A percentile compares a stretch with the other conserved stretches of the same genome.
These are phyloP conservation scores for Lepetodrilus schrolli DNA, from an alignment of 2,888 invertebrate genomes.

Conservation along the genomic window DNA sequence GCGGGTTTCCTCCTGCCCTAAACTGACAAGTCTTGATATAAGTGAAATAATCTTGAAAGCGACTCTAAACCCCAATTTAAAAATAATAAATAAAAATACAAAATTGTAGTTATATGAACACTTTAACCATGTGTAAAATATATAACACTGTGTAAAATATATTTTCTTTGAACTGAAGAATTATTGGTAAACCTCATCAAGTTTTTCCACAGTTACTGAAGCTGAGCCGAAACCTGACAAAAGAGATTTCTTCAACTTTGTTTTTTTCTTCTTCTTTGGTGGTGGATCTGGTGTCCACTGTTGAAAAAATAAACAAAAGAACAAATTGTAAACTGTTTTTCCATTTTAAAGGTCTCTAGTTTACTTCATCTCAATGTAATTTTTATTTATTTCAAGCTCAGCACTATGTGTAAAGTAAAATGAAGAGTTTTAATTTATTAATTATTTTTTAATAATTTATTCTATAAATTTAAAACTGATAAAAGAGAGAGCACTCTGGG, in stretches of 20 bases:
- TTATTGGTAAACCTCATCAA: slow-evolving; percentile 6
- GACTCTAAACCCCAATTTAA: too few relatives aligned
- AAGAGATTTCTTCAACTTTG: slow-evolving; percentile 64
- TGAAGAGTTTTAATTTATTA: not conserved
- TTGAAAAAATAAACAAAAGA: slow-evolving; percentile 17
- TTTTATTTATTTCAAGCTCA: not conserved
- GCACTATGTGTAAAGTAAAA: not conserved
- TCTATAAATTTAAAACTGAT: too few relatives aligned
- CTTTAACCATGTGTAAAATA: not conserved
- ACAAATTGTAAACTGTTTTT: not conserved
- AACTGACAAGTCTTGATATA: too few relatives aligned
- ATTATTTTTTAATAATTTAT: too few relatives aligned
- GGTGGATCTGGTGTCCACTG: slow-evolving; percentile 74
- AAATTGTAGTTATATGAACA: too few relatives aligned
- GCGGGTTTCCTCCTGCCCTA: too few relatives aligned
- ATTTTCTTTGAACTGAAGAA: not conserved
- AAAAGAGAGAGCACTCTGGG: too few relatives aligned
- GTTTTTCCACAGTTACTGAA: slow-evolving; percentile 34
- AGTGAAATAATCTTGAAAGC: too few relatives aligned
- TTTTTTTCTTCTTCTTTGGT: slow-evolving; percentile 66
- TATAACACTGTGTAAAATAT: not conserved
- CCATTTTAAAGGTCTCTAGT: too few relatives aligned
- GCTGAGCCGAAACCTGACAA: slow-evolving; percentile 70
- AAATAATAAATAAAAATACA: too few relatives aligned
- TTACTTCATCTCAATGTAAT: not conserved